Base-by-base conservation (phyloP, 2,888 invertebrate genomes). In the Andrena flavipes region DNA sequence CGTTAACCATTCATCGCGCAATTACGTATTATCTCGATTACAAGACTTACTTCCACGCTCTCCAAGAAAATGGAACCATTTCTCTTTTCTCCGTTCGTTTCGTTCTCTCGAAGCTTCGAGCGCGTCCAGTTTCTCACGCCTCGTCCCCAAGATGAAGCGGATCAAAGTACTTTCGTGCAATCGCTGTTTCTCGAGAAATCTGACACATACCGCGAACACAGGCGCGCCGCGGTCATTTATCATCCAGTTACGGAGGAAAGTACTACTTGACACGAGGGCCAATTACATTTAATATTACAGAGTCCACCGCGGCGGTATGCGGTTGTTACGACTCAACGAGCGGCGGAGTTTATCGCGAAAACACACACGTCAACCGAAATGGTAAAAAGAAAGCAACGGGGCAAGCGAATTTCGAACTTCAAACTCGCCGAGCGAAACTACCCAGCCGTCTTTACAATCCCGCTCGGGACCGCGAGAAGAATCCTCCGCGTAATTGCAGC, bases 261-360 rank as follows among this genome's bases (percentile, higher is more conserved):
- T 71, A 51, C 68, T 79, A 76, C 78, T 86, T 84, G 87, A 86
- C 86, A 64, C 62, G 51, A 54, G 67, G 72, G 65, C 67, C 81
- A 86, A 86, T 86, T 86, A 79, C 76, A 73, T 72, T 84, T 84
- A 74, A 64, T 69, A 76, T 72, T 20, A 33, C 70, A 64, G 30
- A 60, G 79, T 33, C 59, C 64, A 64, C 73, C 59, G 79, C 60
- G 33, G 29, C 42, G 51, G 48, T 4, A 20, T 5, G 33, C 30
- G 30, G 59, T 69, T 60, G 13, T 16, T 54, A 20, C 76, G 68
- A 82, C 42, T 69, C 68, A 26, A 49, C 20, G 16, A 64, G 20
- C 72, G 60, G 49, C 65, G 49, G 69, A 72, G 49, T 35, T 49
- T 62, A 79, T 64, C n/a, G 35, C 62, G 6, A 30, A n/a, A 49